Evolutionary conservation across 2,797 vertebrate species (phyloP).

Genomic region (Melanotaenia parkinsoni): DNA sequence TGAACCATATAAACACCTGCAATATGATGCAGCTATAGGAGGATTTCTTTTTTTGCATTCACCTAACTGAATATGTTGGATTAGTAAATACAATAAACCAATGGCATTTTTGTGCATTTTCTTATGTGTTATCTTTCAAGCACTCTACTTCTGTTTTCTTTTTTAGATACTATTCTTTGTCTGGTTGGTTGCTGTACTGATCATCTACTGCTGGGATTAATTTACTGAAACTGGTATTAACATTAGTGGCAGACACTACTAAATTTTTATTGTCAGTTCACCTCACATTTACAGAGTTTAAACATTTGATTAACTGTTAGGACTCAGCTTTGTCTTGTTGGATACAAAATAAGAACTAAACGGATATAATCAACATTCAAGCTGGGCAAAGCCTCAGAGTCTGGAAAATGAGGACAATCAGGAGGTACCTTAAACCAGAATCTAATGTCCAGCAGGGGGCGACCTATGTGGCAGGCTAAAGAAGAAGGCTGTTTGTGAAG

Average conservation of each 20-base stretch:
- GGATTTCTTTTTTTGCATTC: slow-evolving; percentile 15
- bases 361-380: background rate
- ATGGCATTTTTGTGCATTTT: background rate
- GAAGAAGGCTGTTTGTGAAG: too few relatives aligned
- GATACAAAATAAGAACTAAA: background rate
- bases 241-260: background rate
- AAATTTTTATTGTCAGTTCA: background rate
- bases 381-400: background rate
- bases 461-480: too few relatives aligned
- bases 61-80: slow-evolving; percentile 9
- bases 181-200: background rate
- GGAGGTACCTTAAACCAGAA: background rate
- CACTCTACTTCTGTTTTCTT: slow-evolving; percentile 3
- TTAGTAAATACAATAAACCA: background rate
- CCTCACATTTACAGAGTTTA: background rate
- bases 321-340: background rate
- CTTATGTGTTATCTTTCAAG: background rate
- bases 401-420: background rate
- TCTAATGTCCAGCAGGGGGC: background rate
- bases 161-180: background rate
- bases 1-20: slow-evolving; percentile 35
- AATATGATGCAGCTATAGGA: slow-evolving; percentile 2
- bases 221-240: background rate
- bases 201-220: background rate
- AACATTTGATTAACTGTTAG: background rate